phyloP scores from a whole-genome alignment of 2,113 vertebrate species.

The Picathartes gymnocephalus region DNA sequence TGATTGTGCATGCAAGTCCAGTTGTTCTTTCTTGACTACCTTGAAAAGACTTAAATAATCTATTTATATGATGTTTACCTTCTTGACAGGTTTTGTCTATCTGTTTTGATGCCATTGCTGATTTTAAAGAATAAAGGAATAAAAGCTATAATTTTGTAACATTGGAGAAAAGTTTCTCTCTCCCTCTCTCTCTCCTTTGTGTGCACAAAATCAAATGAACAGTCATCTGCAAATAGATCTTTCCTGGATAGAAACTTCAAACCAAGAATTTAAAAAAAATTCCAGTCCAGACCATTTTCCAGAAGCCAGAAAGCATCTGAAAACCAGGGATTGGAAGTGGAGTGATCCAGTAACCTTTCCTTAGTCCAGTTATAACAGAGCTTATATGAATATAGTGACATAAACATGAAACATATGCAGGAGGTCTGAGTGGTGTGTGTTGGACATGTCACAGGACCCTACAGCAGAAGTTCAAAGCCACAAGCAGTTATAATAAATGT shows the following conservation, averaged over 20 bases:
- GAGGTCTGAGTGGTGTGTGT: constrained; percentile 21
- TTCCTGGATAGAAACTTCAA: neutral
- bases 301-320: constrained; percentile 9
- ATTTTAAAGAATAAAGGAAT: neutral
- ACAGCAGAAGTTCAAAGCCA: constrained; percentile 29
- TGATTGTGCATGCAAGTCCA: neutral
- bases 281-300: neutral
- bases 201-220: neutral
- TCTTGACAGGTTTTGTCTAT: neutral
- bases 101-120: neutral
- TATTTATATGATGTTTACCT: neutral
- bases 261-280: neutral
- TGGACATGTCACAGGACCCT: constrained; percentile 43
- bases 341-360: constrained; percentile 18
- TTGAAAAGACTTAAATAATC: neutral
- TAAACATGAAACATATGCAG: constrained; percentile 37
- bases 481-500: constrained; percentile 12
- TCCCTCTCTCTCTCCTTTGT: neutral
- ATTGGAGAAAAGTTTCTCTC: neutral
- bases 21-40: neutral
- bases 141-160: neutral
- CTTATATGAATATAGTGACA: constrained; percentile 44
- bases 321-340: neutral
- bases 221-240: neutral
- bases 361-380: neutral